phyloP scores from a whole-genome alignment of 2,797 vertebrate species.

The Knipowitschia caucasica region DNA sequence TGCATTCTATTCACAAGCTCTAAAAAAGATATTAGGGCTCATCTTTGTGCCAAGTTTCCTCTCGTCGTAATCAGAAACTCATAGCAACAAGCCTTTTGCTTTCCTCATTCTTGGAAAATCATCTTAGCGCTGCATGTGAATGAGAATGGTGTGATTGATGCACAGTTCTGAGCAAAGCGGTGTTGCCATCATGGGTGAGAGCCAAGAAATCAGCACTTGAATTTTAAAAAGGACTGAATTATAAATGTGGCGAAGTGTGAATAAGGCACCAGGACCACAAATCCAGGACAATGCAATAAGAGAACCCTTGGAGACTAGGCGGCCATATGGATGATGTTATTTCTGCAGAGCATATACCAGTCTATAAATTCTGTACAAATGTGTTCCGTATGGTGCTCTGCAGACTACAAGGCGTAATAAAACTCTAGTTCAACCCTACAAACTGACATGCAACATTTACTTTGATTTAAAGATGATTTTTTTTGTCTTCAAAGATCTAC shows the following conservation, averaged over 20 bases:
- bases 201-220: constrained; percentile 3
- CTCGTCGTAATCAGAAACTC: constrained; percentile 25
- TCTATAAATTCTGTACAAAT: constrained; percentile 5
- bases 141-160: constrained; percentile 5
- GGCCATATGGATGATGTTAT: constrained; percentile 1
- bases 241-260: not conserved
- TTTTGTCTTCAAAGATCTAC: not conserved
- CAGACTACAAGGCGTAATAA: constrained; percentile 2
- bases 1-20: not conserved
- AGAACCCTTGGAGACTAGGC: not conserved
- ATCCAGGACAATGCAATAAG: not conserved
- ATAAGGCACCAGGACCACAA: not conserved
- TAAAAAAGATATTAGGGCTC: constrained; percentile 14
- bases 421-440: constrained; percentile 2
- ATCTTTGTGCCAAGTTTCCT: constrained; percentile 26
- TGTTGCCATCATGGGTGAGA: not conserved
- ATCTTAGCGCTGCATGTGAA: constrained; percentile 37
- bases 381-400: not conserved
- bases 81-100: constrained; percentile 34
- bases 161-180: not conserved
- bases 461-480: not conserved
- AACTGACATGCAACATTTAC: not conserved
- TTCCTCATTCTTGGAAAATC: constrained; percentile 34
- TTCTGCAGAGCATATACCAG: not conserved
- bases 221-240: constrained; percentile 1